Percentiles rank a stretch among this genome's conserved stretches.
These are phyloP conservation scores for Dicentrarchus labrax DNA, from an alignment of 2,113 vertebrate species.

Conservation along the genomic window DNA sequence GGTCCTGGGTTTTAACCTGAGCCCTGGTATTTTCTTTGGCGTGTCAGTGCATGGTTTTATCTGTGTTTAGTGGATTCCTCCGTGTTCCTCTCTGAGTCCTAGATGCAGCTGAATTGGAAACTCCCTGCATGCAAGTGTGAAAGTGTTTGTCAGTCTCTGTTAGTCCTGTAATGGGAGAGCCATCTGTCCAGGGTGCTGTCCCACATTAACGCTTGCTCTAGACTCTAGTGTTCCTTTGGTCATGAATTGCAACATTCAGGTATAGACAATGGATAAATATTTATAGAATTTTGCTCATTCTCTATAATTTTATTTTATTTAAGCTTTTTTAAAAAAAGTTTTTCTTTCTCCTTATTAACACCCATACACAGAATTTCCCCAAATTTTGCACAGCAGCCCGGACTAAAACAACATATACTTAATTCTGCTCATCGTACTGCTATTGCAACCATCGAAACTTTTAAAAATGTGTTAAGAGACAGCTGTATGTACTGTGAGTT, in stretches of 20 bases:
- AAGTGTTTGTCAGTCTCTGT: conserved; percentile 5
- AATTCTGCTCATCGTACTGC: no score
- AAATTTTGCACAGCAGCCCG: neutral
- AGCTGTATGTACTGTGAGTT: no score
- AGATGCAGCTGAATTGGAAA: conserved; percentile 38
- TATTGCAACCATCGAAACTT: no score
- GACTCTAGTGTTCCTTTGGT: neutral
- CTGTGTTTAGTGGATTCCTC: conserved; percentile 21
- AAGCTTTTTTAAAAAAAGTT: no score
- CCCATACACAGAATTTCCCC: neutral
- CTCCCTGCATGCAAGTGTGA: conserved; percentile 21
- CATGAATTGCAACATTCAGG: neutral
- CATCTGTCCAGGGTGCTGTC: conserved; percentile 50
- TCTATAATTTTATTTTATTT: neutral
- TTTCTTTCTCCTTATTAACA: no score
- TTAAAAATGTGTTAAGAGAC: no score
- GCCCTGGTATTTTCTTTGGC: conserved; percentile 1
- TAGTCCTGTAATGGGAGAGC: conserved; percentile 17
- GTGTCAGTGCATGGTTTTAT: conserved; percentile 20
- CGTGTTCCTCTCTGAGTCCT: conserved; percentile 14
- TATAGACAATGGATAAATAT: neutral
- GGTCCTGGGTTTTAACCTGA: conserved; percentile 21
- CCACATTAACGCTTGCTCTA: conserved; percentile 38
- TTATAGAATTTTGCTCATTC: neutral
- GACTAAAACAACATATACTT: no score